Conservation (phyloP, 2,888 invertebrate genomes). For the Caenorhabditis panamensis region DNA sequence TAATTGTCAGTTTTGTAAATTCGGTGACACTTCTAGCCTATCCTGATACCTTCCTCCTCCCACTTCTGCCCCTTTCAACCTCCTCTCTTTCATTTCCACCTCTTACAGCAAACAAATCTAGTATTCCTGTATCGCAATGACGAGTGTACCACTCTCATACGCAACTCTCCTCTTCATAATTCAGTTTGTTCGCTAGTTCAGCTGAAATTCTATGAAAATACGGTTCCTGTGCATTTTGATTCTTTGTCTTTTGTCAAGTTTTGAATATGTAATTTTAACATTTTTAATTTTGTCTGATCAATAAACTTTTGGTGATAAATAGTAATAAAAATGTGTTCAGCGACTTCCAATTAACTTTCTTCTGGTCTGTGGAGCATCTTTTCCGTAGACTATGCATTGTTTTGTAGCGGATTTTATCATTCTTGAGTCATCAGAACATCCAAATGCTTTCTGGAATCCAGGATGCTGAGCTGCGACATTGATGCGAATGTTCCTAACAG, state of each 20-base stretch:
- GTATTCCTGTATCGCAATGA: conserved; percentile 50
- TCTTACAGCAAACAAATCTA: conserved; percentile 26
- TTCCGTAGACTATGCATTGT: conserved; percentile 27
- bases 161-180: conserved; percentile 21
- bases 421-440: conserved; percentile 8
- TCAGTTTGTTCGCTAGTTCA: conserved; percentile 48
- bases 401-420: conserved; percentile 22
- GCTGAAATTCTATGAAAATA: conserved; percentile 36
- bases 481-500: conserved; percentile 3
- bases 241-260: neutral
- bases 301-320: no score
- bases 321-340: no score
- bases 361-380: conserved; percentile 14
- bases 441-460: conserved; percentile 20
- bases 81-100: conserved; percentile 18
- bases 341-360: neutral
- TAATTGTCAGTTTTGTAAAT: conserved; percentile 46
- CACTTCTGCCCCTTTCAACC: neutral
- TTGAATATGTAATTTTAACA: no score
- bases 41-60: neutral
- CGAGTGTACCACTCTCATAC: conserved; percentile 29
- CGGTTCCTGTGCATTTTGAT: conserved; percentile 13
- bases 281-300: no score
- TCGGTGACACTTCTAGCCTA: conserved; percentile 46
- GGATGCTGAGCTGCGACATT: conserved; percentile 14